A percentile compares a stretch with the other conserved stretches of the same genome.
Evolutionary conservation across 2,797 vertebrate genomes (phyloP).

Genomic region (Leucoraja ocellata): DNA sequence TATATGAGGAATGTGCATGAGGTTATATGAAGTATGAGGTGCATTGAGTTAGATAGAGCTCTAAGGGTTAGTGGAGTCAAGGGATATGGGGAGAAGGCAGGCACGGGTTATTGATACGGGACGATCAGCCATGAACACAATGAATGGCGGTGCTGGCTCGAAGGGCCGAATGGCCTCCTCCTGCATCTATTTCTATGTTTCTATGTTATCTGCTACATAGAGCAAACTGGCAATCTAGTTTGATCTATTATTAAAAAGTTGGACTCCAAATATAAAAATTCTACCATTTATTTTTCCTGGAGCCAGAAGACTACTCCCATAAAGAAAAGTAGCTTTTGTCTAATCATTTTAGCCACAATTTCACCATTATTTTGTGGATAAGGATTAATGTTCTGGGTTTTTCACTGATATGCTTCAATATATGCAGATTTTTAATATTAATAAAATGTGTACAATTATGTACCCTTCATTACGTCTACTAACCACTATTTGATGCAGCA

Average conservation of each 20-base stretch:
- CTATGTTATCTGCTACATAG: background rate
- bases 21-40: too few species aligned
- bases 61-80: too few species aligned
- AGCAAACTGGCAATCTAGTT: background rate
- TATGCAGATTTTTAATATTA: background rate
- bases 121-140: too few species aligned
- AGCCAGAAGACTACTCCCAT: background rate
- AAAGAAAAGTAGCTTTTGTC: background rate
- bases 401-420: background rate
- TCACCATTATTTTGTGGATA: background rate
- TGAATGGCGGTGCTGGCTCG: too few species aligned
- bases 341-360: background rate
- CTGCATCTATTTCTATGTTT: too few species aligned
- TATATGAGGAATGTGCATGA: too few species aligned
- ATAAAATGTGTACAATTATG: background rate
- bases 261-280: background rate
- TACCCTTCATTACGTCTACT: background rate
- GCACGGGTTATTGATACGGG: too few species aligned
- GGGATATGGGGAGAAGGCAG: too few species aligned
- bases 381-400: background rate
- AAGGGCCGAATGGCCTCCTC: too few species aligned
- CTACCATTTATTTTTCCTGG: background rate
- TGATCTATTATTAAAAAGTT: background rate
- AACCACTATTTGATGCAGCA: background rate
- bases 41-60: too few species aligned